Evolutionary conservation across 2,113 vertebrate genomes (phyloP), one percentile per base, ranked within the genome.

Genomic region (Scortum barcoo): DNA sequence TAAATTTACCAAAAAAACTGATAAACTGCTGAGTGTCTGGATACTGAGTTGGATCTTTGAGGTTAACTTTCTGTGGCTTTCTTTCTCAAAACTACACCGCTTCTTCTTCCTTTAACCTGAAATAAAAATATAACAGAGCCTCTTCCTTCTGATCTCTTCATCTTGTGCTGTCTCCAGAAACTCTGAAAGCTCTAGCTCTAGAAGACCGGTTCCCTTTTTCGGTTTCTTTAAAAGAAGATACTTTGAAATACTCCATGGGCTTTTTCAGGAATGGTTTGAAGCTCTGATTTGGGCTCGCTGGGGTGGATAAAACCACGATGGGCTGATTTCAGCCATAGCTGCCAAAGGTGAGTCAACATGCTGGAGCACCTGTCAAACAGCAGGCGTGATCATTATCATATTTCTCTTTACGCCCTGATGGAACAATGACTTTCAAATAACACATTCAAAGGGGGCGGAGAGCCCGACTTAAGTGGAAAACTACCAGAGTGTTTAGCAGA

Each of bases 391-490:
- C 5, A 67, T 51, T 10, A 16, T 48, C 63, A 11, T 19, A 20
- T 40, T 57, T 11, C 50, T 42, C 42, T 56, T 4, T 13, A 58
- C 33, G 46, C 13, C 3, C 7, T 22, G 20, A 10, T 22, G 22
- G 40, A 69, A 40, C 76, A 56, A 17, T 50, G 36, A 48, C 16
- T 61, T 44, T 53, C 24, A 33, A 42, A 50, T 24, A 19, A 56
- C 30, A 17, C 22, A 19, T 66, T 66, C 13, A 20, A n/a, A 44
- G 33, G 54, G 53, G 26, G 17, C 22, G 10, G 13, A 7, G 17
- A 60, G 26, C 2, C 36, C 7, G n/a, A 81, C 30, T 30, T 24
- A 50, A 2, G 19, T 56, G 84, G 38, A 83, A 74, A 77, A 44
- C 4, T 60, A 60, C 33, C 24, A 51, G 26, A 42, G 22, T 9